Percentiles rank a stretch among this genome's conserved stretches.
Conservation (phyloP, 2,797 vertebrate genomes). For the Poeciliopsis presidionis region DNA sequence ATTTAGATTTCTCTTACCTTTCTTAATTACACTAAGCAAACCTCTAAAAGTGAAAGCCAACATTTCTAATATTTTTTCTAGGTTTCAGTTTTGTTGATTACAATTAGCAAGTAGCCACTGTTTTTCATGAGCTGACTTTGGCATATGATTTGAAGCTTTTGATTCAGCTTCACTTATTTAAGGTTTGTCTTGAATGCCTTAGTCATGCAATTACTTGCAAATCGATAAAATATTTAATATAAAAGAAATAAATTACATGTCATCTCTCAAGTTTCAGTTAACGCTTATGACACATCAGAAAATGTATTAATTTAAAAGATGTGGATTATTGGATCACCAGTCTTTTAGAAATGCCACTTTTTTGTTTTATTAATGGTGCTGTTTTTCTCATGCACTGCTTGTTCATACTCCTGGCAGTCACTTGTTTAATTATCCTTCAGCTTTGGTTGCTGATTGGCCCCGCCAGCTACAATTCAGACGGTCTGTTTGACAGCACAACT, state of each 20-base stretch:
- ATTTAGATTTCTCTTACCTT: neutral
- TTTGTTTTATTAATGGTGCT: neutral
- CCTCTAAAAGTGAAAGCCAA: neutral
- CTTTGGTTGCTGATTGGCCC: conserved; percentile 35
- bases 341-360: neutral
- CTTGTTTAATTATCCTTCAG: conserved; percentile 61
- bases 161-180: neutral
- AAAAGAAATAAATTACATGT: neutral
- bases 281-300: neutral
- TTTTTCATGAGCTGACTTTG: neutral
- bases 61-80: neutral
- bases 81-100: neutral
- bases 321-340: neutral
- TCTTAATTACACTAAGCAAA: neutral
- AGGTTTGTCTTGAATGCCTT: neutral
- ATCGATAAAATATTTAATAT: neutral
- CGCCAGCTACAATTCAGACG: conserved; percentile 38
- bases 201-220: neutral
- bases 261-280: neutral
- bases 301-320: neutral
- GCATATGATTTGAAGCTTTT: neutral
- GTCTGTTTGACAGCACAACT: conserved; percentile 41
- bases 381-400: neutral
- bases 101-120: neutral
- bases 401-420: conserved; percentile 50